These are phyloP conservation scores for Andrena chrysosceles DNA, from an alignment of 2,888 invertebrate species.

Conservation along the genomic window DNA sequence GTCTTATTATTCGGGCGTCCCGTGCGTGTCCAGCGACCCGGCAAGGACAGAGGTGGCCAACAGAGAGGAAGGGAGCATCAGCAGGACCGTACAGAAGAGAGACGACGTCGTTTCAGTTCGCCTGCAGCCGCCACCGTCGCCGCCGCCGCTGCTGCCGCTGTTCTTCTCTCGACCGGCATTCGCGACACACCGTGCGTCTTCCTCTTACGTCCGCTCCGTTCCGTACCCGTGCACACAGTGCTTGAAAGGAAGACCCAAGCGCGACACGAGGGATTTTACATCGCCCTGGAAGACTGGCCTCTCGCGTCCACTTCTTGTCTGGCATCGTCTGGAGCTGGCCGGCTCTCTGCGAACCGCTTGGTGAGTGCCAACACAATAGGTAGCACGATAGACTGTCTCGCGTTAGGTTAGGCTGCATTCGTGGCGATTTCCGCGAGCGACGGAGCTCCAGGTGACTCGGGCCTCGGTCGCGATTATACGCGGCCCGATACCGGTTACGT, in stretches of 20 bases:
- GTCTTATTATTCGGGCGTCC: not conserved
- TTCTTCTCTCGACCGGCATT: conserved; percentile 47
- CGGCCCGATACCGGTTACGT: conserved; percentile 57
- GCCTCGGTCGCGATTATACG: conserved; percentile 21
- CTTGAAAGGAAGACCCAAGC: conserved; percentile 13
- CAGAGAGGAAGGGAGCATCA: not conserved
- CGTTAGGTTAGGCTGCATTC: conserved; percentile 34
- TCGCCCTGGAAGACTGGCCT: not conserved
- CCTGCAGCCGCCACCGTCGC: conserved; percentile 25
- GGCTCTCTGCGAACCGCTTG: conserved; percentile 37
- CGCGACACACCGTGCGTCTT: conserved; percentile 40
- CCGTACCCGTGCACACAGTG: conserved; percentile 33
- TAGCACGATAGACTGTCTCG: not conserved
- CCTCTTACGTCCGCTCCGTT: not conserved
- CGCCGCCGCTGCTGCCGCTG: conserved; percentile 40
- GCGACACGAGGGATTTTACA: conserved; percentile 39
- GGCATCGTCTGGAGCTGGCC: conserved; percentile 19
- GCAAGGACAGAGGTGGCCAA: not conserved
- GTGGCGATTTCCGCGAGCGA: not conserved
- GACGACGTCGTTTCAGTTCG: conserved; percentile 35
- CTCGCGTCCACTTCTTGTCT: not conserved
- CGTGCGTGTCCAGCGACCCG: conserved; percentile 31
- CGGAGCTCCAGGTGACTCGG: not conserved
- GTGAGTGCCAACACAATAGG: conserved; percentile 21
- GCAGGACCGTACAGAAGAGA: conserved; percentile 8